A percentile compares a stretch with the other conserved stretches of the same genome.
These are phyloP conservation scores for Mythimna albipuncta DNA, from an alignment of 2,888 invertebrate genomes.

Conservation along the genomic window DNA sequence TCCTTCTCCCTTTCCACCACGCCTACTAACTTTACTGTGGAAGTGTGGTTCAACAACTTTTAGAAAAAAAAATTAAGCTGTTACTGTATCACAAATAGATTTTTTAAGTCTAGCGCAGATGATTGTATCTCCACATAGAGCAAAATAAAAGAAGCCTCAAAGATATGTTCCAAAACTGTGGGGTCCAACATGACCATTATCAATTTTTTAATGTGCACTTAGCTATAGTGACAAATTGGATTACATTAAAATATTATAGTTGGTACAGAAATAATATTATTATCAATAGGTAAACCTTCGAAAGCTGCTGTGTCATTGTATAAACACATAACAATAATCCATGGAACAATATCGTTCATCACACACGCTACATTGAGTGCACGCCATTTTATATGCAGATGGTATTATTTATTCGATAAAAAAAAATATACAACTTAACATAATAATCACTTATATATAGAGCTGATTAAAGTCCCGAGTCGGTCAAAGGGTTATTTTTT, in stretches of 20 bases:
- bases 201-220: not conserved
- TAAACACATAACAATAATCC: conserved; percentile 8
- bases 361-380: conserved; percentile 21
- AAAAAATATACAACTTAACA: not conserved
- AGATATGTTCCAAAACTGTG: too few species aligned
- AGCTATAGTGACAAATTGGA: not conserved
- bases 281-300: not conserved
- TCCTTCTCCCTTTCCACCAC: too few species aligned
- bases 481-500: too few species aligned
- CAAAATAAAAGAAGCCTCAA: too few species aligned
- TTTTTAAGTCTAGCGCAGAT: too few species aligned
- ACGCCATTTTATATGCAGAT: conserved; percentile 13
- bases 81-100: too few species aligned
- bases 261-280: not conserved
- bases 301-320: conserved; percentile 5
- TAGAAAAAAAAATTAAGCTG: too few species aligned
- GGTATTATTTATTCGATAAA: conserved; percentile 9
- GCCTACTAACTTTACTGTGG: too few species aligned
- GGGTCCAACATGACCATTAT: not conserved
- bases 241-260: not conserved
- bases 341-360: conserved; percentile 24
- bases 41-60: too few species aligned
- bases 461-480: too few species aligned
- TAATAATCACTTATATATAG: too few species aligned
- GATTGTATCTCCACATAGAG: too few species aligned